phyloP scores from a whole-genome alignment of 2,113 vertebrate species.

The Protomyctophum bolini region DNA sequence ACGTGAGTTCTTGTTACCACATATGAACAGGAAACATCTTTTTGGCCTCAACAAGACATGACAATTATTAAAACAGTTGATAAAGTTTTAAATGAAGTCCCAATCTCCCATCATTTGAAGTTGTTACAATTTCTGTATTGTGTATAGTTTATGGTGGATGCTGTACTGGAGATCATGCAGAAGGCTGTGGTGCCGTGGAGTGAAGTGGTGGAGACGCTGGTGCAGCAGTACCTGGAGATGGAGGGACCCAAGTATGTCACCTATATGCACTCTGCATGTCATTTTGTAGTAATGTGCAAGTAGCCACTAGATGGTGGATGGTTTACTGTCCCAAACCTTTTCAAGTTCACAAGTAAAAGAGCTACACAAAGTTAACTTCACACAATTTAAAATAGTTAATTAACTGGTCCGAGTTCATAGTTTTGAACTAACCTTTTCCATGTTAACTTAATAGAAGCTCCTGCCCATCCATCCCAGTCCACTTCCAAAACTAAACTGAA shows the following conservation, averaged over 20 bases:
- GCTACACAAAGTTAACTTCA: too few relatives aligned
- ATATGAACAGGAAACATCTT: neutral
- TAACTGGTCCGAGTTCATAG: too few relatives aligned
- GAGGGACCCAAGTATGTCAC: slow-evolving; percentile 89
- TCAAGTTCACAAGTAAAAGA: too few relatives aligned
- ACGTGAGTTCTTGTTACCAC: slow-evolving; percentile 79
- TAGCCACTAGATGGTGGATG: too few relatives aligned
- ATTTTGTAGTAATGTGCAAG: too few relatives aligned
- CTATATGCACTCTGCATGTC: too few relatives aligned
- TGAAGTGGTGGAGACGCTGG: slow-evolving; percentile 87
- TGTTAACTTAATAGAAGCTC: too few relatives aligned
- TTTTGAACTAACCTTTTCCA: too few relatives aligned
- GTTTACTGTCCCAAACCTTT: too few relatives aligned
- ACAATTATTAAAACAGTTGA: neutral
- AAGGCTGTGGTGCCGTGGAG: slow-evolving; percentile 94
- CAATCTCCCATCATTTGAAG: neutral
- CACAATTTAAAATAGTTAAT: too few relatives aligned
- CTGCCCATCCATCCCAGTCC: too few relatives aligned
- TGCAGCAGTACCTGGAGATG: slow-evolving; percentile 90
- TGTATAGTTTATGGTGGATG: slow-evolving; percentile 89
- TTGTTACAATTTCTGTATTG: neutral
- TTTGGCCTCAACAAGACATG: neutral
- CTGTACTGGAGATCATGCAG: slow-evolving; percentile 93
- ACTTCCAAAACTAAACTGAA: too few relatives aligned
- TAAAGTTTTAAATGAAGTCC: slow-evolving; percentile 4